Base-by-base conservation (phyloP, 2,888 invertebrate genomes). In the Patella caerulea region DNA sequence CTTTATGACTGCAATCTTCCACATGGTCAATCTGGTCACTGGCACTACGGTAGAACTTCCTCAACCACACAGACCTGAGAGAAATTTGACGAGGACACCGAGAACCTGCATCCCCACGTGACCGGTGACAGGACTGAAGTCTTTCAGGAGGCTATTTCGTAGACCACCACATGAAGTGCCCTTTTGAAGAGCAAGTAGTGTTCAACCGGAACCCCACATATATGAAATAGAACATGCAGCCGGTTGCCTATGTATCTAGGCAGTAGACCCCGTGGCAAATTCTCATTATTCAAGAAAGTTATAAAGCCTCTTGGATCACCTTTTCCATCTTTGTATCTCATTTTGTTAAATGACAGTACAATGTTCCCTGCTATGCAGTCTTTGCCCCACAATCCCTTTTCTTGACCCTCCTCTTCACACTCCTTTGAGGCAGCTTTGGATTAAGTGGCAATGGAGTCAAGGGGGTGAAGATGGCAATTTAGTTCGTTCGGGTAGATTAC, bases 321-420 rank as follows among this genome's bases (percentile, higher is more conserved):
- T 56, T 79, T 79, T 14, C 77, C 77, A 74, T 79, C 74, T 34
- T 78, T 78, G 59, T 75, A 78, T 3, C 80, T 69, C 34, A 34
- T 34, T 54, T 80, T 81, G 74, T 78, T 81, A 3, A 81, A 17
- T 70, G 75, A 76, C 4, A 78, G 54, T 15, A 81, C 70, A 71
- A 79, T 45, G 69, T 81, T 81, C 3, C 45, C 80, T 54, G 78
- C 75, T 17, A 80, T 55, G 54, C 79, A 81, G 55, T 80, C 81
- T 52, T 71, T 80, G 9, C 79, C 81, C 73, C 73, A 81, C 24
- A 79, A 34, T 34, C 34, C 34, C 34, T 34, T 17, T 29, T 78
- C 53, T 17, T 78, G 79, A 55, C 34, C 73, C 15, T 12, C 29
- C 24, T 9, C 24, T 52, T 81, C 79, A 17, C 69, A 19, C 55